phyloP scores from a whole-genome alignment of 2,888 invertebrate genomes.

The Entomobrya proxima region DNA sequence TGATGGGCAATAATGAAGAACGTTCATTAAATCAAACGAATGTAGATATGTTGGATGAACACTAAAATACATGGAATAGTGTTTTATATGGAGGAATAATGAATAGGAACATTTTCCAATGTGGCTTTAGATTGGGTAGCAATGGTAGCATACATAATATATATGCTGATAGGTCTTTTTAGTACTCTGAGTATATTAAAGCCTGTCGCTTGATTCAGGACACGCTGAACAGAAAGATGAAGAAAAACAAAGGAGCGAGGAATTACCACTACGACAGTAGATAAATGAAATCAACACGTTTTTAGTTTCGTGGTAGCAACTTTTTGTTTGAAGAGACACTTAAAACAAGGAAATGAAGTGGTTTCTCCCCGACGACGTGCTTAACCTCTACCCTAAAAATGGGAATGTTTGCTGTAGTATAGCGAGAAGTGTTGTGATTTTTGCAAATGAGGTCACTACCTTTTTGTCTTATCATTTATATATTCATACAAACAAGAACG shows the following conservation, averaged over 20 bases:
- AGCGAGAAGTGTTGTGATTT: not conserved
- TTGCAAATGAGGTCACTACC: conserved; percentile 23
- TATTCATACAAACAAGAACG: not conserved
- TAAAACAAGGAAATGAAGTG: conserved; percentile 31
- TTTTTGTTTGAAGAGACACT: conserved; percentile 17
- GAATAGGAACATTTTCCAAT: too few relatives aligned
- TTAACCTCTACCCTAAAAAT: conserved; percentile 2
- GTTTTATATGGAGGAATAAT: too few relatives aligned
- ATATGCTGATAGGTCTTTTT: too few relatives aligned
- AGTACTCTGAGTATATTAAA: too few relatives aligned
- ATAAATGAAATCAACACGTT: not conserved
- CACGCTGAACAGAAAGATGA: too few relatives aligned
- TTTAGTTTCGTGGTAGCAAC: not conserved
- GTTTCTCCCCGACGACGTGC: not conserved
- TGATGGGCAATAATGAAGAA: not conserved
- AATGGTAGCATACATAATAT: too few relatives aligned
- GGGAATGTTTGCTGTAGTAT: not conserved
- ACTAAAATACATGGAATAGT: too few relatives aligned
- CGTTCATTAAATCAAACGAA: too few relatives aligned
- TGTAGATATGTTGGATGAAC: too few relatives aligned
- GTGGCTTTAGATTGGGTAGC: too few relatives aligned
- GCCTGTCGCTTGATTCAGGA: too few relatives aligned
- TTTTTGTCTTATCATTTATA: not conserved
- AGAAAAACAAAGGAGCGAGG: too few relatives aligned
- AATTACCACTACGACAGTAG: not conserved